Conservation (phyloP, 2,113 vertebrate species). For the Stigmatopora nigra region DNA sequence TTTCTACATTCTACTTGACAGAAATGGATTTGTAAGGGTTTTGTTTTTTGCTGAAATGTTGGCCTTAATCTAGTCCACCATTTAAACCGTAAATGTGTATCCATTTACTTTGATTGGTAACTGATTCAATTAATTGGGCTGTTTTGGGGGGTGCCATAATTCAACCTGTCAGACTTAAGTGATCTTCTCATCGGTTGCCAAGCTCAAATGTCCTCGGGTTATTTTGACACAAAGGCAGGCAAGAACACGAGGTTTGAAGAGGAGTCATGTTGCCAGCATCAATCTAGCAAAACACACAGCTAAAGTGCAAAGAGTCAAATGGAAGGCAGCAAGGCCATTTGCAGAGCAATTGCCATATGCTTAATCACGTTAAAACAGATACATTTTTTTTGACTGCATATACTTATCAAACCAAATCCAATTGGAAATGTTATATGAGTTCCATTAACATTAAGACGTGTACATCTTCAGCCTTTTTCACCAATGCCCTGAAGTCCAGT, state of each 20-base stretch:
- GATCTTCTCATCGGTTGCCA: constrained; percentile 59
- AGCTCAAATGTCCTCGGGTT: constrained; percentile 49
- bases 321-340: constrained; percentile 13
- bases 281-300: constrained; percentile 30
- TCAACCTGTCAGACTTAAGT: constrained; percentile 60
- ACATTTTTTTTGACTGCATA: background rate
- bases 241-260: constrained; percentile 37
- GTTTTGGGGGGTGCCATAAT: constrained; percentile 41
- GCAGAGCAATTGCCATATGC: constrained; percentile 7
- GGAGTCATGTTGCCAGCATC: constrained; percentile 39
- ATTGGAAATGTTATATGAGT: too few species aligned
- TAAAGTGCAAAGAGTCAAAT: constrained; percentile 44
- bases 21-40: too few species aligned
- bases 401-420: too few species aligned
- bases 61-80: constrained; percentile 8
- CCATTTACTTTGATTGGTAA: constrained; percentile 16
- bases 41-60: background rate
- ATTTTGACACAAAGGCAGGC: constrained; percentile 53
- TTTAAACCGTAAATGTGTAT: constrained; percentile 15
- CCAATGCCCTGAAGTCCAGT: too few species aligned
- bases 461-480: too few species aligned
- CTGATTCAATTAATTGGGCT: constrained; percentile 34
- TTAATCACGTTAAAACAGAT: background rate
- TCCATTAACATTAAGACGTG: too few species aligned
- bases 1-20: too few species aligned